A percentile compares a stretch with the other conserved stretches of the same genome.
phyloP scores from a whole-genome alignment of 2,797 vertebrate genomes.

The Acanthornis magna region DNA sequence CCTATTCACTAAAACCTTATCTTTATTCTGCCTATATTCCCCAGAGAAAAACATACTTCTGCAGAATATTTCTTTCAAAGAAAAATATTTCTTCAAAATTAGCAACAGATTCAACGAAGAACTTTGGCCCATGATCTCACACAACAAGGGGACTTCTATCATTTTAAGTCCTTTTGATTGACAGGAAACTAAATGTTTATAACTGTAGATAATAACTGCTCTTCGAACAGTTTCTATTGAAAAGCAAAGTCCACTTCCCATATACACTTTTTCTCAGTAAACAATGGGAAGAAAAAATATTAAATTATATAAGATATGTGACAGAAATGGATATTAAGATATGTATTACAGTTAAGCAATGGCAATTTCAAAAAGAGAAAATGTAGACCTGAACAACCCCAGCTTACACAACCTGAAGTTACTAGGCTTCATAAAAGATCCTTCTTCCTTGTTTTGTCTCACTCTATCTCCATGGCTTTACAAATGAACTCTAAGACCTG shows the following conservation, averaged over 20 bases:
- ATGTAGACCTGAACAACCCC: neutral
- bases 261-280: neutral
- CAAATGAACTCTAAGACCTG: neutral
- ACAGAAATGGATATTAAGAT: neutral
- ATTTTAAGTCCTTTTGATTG: neutral
- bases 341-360: neutral
- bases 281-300: neutral
- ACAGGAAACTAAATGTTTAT: constrained; percentile 39
- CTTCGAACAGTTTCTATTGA: constrained; percentile 58
- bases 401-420: neutral
- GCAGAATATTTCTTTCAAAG: neutral
- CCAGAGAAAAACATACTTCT: neutral
- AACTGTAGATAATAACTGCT: constrained; percentile 25
- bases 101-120: neutral
- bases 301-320: neutral
- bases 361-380: neutral
- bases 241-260: neutral
- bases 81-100: neutral
- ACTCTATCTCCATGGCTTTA: neutral
- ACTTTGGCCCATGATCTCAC: neutral
- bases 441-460: neutral
- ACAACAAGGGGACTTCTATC: neutral
- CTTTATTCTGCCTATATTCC: neutral
- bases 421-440: neutral
- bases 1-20: neutral